Evolutionary conservation across 1,140 invertebrate species (phyloP).

Genomic region (Cardiocondyla obscurior): DNA sequence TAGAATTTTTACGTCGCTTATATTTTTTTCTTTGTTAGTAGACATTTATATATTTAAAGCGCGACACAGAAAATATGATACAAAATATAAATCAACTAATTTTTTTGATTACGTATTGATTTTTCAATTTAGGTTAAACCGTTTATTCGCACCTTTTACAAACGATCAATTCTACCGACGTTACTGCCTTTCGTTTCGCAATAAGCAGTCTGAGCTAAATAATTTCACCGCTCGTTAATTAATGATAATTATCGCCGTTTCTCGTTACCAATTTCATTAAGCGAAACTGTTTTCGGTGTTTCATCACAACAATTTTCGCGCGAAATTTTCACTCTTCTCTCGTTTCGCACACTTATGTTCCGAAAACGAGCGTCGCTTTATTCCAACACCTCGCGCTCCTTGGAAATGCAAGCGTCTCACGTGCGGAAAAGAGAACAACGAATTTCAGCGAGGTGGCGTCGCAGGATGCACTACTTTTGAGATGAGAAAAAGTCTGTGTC

Average conservation of each 20-base stretch:
- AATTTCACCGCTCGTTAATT: neutral
- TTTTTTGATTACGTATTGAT: neutral
- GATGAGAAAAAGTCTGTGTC: slow-evolving; percentile 70
- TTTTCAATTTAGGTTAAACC: neutral
- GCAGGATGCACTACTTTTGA: slow-evolving; percentile 54
- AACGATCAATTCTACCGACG: neutral
- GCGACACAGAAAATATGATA: neutral
- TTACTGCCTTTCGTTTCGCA: neutral
- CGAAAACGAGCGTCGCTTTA: slow-evolving; percentile 34
- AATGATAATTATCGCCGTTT: slow-evolving; percentile 7
- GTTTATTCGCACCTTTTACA: neutral
- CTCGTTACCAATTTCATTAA: slow-evolving; percentile 15
- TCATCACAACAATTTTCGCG: neutral
- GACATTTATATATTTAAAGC: neutral
- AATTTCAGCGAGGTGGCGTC: slow-evolving; percentile 42
- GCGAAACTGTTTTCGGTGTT: slow-evolving; percentile 8
- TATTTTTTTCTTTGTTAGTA: neutral
- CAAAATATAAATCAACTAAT: slow-evolving; percentile 13
- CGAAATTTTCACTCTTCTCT: slow-evolving; percentile 12
- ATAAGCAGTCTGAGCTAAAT: neutral
- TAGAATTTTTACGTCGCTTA: neutral
- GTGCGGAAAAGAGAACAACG: slow-evolving; percentile 41
- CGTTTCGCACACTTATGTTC: slow-evolving; percentile 11
- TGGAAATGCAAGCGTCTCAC: slow-evolving; percentile 14
- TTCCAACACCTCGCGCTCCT: slow-evolving; percentile 14